Base-by-base conservation (phyloP, 2,797 vertebrate species). In the Trachurus trachurus region DNA sequence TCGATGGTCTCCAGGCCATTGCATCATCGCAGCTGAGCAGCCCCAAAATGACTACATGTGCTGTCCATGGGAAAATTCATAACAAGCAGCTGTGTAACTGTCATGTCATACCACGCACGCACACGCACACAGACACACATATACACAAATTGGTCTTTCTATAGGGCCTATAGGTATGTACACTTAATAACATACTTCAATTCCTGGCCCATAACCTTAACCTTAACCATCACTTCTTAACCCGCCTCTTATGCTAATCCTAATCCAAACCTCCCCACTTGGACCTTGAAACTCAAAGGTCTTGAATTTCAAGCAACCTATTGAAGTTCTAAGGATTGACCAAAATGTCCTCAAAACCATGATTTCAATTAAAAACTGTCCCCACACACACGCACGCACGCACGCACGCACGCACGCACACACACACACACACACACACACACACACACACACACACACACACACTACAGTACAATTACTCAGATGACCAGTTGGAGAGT, bases 11-110 rank as follows among this genome's bases (percentile, higher is more conserved):
- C 72, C 21, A 71, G 70, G 60, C 37, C 40, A 56, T 71, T 86
- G 66, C 80, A 47, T 89, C 83, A 78, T 63, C n/a, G 68, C 90
- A 93, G 92, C 87, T 93, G 86, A 89, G 69, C 74, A 77, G 63
- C 45, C 53, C 65, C 69, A 80, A 81, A 90, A 82, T 76, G 67
- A 89, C 89, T 71, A 65, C 87, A 87, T 60, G 53, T 80, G 78
- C 78, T 80, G 86, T 88, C 87, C 61, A 31, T 37, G 87, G 80
- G 80, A 80, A 84, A 45, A 81, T 69, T 60, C 71, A 68, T 64
- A 64, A 60, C 65, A 73, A 45, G 67, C 90, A 93, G 84, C 89
- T 92, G 91, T 86, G 82, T 62, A 74, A 61, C 69, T 82, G 63
- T 87, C 76, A 67, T 67, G n/a, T 69, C 77, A 75, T 77, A 71